Percentiles rank a stretch among this genome's conserved stretches.
Conservation (phyloP, 2,888 invertebrate species). For the Spisula subtruncata region DNA sequence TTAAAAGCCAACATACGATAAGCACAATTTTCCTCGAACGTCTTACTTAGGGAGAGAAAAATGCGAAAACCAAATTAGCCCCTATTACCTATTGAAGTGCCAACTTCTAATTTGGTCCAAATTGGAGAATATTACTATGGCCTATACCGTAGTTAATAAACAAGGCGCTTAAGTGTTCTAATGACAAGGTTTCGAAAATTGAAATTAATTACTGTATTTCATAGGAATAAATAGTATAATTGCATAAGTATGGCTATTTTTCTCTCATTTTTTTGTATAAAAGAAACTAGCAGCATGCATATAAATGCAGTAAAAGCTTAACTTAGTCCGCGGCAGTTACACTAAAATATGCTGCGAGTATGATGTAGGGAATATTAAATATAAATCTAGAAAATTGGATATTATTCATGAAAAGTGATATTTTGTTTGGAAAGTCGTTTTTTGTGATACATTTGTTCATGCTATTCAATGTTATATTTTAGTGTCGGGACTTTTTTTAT, state of each 20-base stretch:
- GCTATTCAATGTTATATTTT: no score
- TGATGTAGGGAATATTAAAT: background rate
- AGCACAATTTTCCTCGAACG: constrained; percentile 38
- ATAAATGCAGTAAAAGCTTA: constrained; percentile 35
- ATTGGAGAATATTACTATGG: constrained; percentile 63
- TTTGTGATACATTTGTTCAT: background rate
- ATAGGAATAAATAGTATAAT: constrained; percentile 64
- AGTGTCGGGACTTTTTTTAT: no score
- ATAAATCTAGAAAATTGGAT: background rate
- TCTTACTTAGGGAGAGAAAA: background rate
- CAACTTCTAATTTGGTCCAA: constrained; percentile 69
- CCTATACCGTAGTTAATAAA: constrained; percentile 59
- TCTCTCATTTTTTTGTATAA: constrained; percentile 52
- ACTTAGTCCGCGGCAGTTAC: background rate
- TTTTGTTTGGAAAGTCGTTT: background rate
- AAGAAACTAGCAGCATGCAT: constrained; percentile 36
- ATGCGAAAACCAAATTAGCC: constrained; percentile 37
- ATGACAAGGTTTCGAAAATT: constrained; percentile 68
- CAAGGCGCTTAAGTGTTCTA: constrained; percentile 46
- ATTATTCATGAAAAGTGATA: background rate
- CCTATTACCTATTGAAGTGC: constrained; percentile 62
- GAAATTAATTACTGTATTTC: constrained; percentile 70
- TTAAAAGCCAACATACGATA: constrained; percentile 34
- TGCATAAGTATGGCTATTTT: constrained; percentile 67
- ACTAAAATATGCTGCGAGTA: background rate